Conservation (phyloP, 2,888 invertebrate species). For the Melipona bicolor region DNA sequence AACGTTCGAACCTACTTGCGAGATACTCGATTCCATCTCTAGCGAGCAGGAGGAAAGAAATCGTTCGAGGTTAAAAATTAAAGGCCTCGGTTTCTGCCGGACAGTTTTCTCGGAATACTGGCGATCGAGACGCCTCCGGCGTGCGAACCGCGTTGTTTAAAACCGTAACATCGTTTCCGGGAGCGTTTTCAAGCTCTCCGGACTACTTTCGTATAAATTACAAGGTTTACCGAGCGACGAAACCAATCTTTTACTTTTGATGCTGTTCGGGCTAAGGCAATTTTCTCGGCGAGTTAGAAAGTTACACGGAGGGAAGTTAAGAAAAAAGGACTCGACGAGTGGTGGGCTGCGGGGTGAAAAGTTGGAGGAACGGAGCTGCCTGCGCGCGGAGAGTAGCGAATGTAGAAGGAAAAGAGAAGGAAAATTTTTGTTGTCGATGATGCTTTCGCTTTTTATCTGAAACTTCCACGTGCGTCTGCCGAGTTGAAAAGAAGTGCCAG, state of each 20-base stretch:
- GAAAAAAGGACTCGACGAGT: neutral
- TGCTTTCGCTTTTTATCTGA: no score
- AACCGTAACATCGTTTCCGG: slow-evolving; percentile 31
- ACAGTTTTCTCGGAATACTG: slow-evolving; percentile 60
- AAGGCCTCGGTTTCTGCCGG: slow-evolving; percentile 55
- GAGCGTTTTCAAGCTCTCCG: neutral
- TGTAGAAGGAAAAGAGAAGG: neutral
- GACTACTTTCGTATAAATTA: neutral
- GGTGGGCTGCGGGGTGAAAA: neutral
- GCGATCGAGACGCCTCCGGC: neutral
- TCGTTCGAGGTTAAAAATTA: slow-evolving; percentile 64
- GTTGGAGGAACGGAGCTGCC: neutral
- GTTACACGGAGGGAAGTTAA: neutral
- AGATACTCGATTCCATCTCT: no score
- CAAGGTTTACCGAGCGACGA: neutral
- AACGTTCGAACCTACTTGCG: no score
- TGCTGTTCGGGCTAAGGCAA: neutral
- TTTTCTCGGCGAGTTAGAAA: neutral
- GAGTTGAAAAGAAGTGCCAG: neutral
- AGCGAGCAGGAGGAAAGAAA: slow-evolving; percentile 41
- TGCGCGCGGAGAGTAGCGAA: neutral
- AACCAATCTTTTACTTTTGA: neutral
- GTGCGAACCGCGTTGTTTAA: slow-evolving; percentile 51
- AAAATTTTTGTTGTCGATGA: neutral
- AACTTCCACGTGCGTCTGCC: neutral